A percentile compares a stretch with the other conserved stretches of the same genome.
These are phyloP conservation scores for Philaenus spumarius DNA, from an alignment of 1,140 invertebrate species.

Conservation along the genomic window DNA sequence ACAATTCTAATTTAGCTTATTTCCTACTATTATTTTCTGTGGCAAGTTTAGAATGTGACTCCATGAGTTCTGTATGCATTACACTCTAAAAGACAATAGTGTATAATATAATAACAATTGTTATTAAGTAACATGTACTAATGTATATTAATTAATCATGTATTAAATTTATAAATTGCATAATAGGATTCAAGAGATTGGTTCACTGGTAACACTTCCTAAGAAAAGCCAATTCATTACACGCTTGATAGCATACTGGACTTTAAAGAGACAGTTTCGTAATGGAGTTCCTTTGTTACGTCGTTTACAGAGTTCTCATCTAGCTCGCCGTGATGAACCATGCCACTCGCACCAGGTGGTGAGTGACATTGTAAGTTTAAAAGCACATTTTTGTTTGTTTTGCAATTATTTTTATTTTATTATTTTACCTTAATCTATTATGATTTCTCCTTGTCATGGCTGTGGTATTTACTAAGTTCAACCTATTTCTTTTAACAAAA, in stretches of 20 bases:
- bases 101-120: too few species aligned
- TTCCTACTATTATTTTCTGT: too few species aligned
- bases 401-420: not conserved
- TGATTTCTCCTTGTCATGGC: not conserved
- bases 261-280: constrained; percentile 87
- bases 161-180: constrained; percentile 9
- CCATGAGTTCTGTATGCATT: too few species aligned
- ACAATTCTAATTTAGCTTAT: too few species aligned
- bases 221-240: constrained; percentile 84
- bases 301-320: constrained; percentile 63
- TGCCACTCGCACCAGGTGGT: constrained; percentile 22
- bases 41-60: too few species aligned
- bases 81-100: too few species aligned
- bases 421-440: not conserved
- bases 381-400: constrained; percentile 2
- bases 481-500: too few species aligned
- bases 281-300: constrained; percentile 93
- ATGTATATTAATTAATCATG: not conserved
- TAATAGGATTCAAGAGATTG: constrained; percentile 70
- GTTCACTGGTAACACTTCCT: constrained; percentile 56
- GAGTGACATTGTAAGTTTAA: constrained; percentile 30
- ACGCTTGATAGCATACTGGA: constrained; percentile 87
- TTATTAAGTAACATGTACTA: not conserved
- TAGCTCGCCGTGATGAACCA: constrained; percentile 32
- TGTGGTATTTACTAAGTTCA: too few species aligned